A percentile compares a stretch with the other conserved stretches of the same genome.
phyloP scores from a whole-genome alignment of 2,888 invertebrate species.

The Sinentomon sp. region DNA sequence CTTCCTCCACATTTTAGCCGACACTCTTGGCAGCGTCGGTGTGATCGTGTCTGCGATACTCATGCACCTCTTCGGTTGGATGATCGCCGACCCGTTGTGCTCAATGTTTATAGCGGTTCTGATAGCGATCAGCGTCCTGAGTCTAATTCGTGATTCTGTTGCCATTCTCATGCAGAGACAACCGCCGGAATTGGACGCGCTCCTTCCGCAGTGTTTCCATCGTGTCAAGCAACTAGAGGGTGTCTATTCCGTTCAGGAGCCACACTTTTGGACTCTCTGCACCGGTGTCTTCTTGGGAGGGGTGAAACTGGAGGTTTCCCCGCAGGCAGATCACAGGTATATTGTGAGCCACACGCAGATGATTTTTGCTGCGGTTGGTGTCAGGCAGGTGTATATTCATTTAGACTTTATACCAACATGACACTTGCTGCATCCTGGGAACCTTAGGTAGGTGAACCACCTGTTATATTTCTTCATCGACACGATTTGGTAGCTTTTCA shows the following conservation, averaged over 20 bases:
- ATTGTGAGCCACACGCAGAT: slow-evolving; percentile 73
- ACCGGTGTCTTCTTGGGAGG: slow-evolving; percentile 79
- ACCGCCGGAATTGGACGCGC: slow-evolving; percentile 48
- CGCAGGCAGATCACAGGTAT: slow-evolving; percentile 72
- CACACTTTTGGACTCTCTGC: slow-evolving; percentile 94
- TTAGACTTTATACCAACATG: slow-evolving; percentile 64
- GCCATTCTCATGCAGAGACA: slow-evolving; percentile 82
- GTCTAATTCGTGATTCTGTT: slow-evolving; percentile 46
- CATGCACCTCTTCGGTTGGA: slow-evolving; percentile 90
- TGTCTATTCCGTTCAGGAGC: slow-evolving; percentile 84
- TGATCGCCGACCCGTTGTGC: slow-evolving; percentile 93
- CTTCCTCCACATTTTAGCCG: slow-evolving; percentile 82
- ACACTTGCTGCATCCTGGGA: slow-evolving; percentile 18
- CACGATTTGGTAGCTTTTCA: no score
- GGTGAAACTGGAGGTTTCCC: slow-evolving; percentile 64
- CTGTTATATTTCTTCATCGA: no score
- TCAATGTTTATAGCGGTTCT: slow-evolving; percentile 83
- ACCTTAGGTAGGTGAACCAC: no score
- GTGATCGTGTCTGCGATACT: slow-evolving; percentile 81
- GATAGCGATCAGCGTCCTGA: slow-evolving; percentile 61
- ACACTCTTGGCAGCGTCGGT: slow-evolving; percentile 85
- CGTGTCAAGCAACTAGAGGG: slow-evolving; percentile 67
- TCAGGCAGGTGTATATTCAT: slow-evolving; percentile 73
- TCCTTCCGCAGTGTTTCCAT: slow-evolving; percentile 63
- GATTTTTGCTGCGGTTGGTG: slow-evolving; percentile 77